Evolutionary conservation across 2,888 invertebrate species (phyloP).

Genomic region (Syrphus vitripennis): DNA sequence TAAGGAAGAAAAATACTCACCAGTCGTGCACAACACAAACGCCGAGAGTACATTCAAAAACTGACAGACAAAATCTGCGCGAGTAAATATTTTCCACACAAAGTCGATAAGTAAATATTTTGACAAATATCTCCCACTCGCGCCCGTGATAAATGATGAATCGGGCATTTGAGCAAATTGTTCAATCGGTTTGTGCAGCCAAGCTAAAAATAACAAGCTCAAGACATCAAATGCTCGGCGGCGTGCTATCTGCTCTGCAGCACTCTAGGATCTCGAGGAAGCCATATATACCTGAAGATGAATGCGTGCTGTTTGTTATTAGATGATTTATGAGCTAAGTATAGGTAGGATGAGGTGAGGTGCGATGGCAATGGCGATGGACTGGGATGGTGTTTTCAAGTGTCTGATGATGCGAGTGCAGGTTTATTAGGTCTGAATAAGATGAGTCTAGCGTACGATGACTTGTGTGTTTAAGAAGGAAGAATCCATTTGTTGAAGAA

Average conservation of each 20-base stretch:
- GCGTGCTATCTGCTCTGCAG: neutral
- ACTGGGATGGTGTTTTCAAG: neutral
- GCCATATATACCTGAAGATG: constrained; percentile 66
- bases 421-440: constrained; percentile 29
- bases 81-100: constrained; percentile 70
- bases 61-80: constrained; percentile 63
- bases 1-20: constrained; percentile 58
- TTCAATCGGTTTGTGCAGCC: constrained; percentile 61
- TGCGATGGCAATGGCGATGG: no score
- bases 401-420: constrained; percentile 23
- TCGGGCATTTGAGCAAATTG: constrained; percentile 68
- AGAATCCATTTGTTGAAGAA: neutral
- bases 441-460: neutral
- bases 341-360: neutral
- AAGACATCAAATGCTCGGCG: constrained; percentile 54
- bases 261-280: neutral
- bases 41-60: constrained; percentile 46
- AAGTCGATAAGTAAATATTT: constrained; percentile 70
- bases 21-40: neutral
- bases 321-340: constrained; percentile 12
- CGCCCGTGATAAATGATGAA: constrained; percentile 67
- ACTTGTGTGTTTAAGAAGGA: constrained; percentile 4
- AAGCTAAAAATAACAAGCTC: constrained; percentile 64
- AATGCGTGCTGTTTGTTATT: constrained; percentile 27
- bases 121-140: constrained; percentile 70